These are phyloP conservation scores for Eudyptes chrysolophus DNA, from an alignment of 2,113 vertebrate species.

Conservation along the genomic window DNA sequence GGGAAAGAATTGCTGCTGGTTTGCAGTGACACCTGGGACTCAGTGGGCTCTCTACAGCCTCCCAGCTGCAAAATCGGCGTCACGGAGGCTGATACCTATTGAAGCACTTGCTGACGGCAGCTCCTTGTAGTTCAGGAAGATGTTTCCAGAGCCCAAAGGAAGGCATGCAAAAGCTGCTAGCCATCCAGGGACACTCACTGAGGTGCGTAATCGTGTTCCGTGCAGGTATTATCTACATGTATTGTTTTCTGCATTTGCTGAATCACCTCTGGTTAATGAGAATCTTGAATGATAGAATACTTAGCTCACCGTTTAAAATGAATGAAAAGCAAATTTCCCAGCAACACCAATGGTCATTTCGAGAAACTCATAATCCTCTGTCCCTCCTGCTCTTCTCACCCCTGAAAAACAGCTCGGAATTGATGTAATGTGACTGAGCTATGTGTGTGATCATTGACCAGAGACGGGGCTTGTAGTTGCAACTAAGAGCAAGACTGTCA, in stretches of 20 bases:
- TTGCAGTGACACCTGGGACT: neutral
- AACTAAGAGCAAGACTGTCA: accelerated
- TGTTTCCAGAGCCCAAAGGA: neutral
- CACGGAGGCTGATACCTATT: neutral
- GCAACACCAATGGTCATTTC: neutral
- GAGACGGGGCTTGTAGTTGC: too few relatives aligned
- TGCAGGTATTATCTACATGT: accelerated
- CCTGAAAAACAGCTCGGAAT: neutral
- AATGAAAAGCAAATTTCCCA: neutral
- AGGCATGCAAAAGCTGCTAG: neutral
- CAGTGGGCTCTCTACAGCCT: neutral
- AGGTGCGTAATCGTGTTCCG: accelerated
- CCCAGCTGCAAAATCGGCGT: neutral
- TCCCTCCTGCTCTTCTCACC: neutral
- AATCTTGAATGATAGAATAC: neutral
- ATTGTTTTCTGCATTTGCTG: neutral
- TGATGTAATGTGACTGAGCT: neutral
- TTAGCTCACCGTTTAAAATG: neutral
- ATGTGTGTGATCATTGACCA: too few relatives aligned
- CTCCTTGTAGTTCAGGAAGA: neutral
- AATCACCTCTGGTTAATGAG: neutral
- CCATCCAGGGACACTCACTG: neutral
- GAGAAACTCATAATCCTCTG: neutral
- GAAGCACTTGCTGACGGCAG: neutral
- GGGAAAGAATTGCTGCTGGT: neutral